Base-by-base conservation (phyloP, 2,888 invertebrate species). In the Volucella bombylans region DNA sequence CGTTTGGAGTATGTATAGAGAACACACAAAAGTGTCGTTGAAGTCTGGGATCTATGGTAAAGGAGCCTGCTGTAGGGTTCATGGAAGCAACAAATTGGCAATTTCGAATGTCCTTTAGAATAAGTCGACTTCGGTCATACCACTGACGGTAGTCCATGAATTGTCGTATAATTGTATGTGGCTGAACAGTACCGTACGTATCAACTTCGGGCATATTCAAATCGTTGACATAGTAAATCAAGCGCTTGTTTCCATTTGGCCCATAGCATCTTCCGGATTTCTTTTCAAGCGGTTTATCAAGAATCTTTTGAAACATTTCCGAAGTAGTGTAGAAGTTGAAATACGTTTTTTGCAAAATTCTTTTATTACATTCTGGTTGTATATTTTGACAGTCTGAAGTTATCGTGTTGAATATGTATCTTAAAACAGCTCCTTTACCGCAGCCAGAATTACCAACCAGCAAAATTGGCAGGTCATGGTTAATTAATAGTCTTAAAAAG, bases 141-240 rank as follows among this genome's bases (percentile, higher is more conserved):
- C 98, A 99, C 91, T 98, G 98, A 87, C 94, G 94, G 90, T 99
- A 98, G 92, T 98, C 98, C 94, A 98, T 95, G 90, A 96, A 97
- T 91, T 99, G 97, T 45, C 98, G 93, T 87, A 99, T 96, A 4
- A 99, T 93, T 0, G 98, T 98, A 90, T 98, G 98, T 0, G 98
- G 97, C 90, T 98, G 98, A 12, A 98, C 98, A 0, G 98, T 99
- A 80, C 97, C 98, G 90, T 98, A 99, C 69, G 94, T 94, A 92
- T 99, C 98, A 4, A 98, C 98, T 93, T 98, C 97, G 0, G 98
- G 98, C 98, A 98, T 98, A 91, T 99, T 99, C 93, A 98, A 94
- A 90, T 99, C 98, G 89, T 98, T 98, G 79, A 98, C 95, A 90
- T 98, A 98, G 92, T 98, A 98, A 82, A 99, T 95, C 92, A 99